Conservation (phyloP, 2,797 vertebrate species). For the Falco concolor region DNA sequence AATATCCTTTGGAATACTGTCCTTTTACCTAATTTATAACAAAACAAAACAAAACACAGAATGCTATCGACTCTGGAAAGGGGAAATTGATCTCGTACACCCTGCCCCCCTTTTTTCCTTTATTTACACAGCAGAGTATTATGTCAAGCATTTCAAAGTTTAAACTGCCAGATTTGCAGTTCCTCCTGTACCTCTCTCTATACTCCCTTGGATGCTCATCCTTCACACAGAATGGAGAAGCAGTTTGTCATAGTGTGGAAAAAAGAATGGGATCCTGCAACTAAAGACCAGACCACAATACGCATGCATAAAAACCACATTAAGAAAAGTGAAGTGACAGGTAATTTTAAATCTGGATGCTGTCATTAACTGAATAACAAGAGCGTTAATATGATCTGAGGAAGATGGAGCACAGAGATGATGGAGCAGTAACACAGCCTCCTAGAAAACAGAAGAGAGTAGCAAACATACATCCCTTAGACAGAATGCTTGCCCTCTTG, state of each 20-base stretch:
- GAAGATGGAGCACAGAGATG: background rate
- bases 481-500: background rate
- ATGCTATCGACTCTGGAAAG: background rate
- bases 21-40: background rate
- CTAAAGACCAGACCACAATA: background rate
- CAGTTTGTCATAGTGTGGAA: background rate
- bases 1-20: background rate
- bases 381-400: background rate
- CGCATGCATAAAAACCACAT: background rate
- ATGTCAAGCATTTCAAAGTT: background rate
- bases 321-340: background rate
- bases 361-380: background rate
- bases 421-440: background rate
- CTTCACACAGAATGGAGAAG: background rate
- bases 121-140: background rate
- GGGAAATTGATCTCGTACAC: background rate
- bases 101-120: background rate
- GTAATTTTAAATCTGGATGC: background rate
- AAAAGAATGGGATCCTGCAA: background rate
- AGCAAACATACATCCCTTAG: background rate
- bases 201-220: background rate
- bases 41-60: background rate
- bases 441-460: background rate
- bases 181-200: background rate
- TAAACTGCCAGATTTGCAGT: background rate